Conservation (phyloP, 2,888 invertebrate species). For the Tiliacea aurago region DNA sequence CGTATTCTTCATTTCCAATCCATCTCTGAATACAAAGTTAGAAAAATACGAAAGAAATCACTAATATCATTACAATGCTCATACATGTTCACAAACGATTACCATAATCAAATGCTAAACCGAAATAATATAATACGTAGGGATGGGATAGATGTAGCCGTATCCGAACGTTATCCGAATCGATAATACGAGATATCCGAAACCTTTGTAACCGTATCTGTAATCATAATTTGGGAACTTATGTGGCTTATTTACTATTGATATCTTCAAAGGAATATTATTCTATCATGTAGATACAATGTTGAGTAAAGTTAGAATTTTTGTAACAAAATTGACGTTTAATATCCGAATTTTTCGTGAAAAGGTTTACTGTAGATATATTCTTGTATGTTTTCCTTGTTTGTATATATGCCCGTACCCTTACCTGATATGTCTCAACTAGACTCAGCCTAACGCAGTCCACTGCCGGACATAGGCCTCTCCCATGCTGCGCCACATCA, state of each 20-base stretch:
- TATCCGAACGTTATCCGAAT: constrained; percentile 46
- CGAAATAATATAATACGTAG: constrained; percentile 48
- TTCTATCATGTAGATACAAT: constrained; percentile 2
- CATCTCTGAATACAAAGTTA: constrained; percentile 23
- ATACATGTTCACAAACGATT: constrained; percentile 45
- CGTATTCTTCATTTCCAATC: constrained; percentile 21
- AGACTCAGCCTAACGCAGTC: not conserved
- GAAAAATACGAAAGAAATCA: constrained; percentile 31
- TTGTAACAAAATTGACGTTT: constrained; percentile 28
- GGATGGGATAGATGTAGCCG: constrained; percentile 41
- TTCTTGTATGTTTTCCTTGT: constrained; percentile 5
- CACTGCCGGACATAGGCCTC: not conserved
- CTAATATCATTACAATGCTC: constrained; percentile 35
- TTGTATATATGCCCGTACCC: not conserved
- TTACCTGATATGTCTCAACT: not conserved
- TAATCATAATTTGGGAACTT: constrained; percentile 33
- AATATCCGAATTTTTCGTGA: constrained; percentile 16
- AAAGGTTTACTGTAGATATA: constrained; percentile 1
- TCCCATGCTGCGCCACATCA: not conserved
- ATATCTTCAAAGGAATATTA: constrained; percentile 33
- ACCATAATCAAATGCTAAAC: constrained; percentile 55
- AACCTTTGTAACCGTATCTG: constrained; percentile 32
- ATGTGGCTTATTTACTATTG: constrained; percentile 34
- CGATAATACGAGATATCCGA: constrained; percentile 42
- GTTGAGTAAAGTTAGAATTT: constrained; percentile 27